Evolutionary conservation across 1,140 invertebrate genomes (phyloP).

Genomic region (Venturia canescens): DNA sequence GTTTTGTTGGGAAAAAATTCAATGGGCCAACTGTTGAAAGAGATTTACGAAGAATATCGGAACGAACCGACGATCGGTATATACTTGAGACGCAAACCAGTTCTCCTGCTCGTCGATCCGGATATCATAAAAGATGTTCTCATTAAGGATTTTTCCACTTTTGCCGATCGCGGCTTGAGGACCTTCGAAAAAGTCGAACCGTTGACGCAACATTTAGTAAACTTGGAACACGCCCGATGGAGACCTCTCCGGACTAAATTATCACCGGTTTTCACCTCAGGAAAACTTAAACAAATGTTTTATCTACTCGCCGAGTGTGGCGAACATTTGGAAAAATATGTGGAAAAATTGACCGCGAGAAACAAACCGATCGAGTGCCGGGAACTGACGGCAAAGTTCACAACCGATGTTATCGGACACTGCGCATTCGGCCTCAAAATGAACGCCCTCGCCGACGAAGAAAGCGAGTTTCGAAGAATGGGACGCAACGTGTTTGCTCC

Average conservation of each 20-base stretch:
- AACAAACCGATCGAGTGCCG: slow-evolving; percentile 75
- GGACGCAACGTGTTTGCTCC: slow-evolving; percentile 66
- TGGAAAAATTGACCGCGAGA: slow-evolving; percentile 64
- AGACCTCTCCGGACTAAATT: slow-evolving; percentile 52
- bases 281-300: slow-evolving; percentile 77
- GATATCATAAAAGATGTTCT: slow-evolving; percentile 74
- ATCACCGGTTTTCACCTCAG: slow-evolving; percentile 74
- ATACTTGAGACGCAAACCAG: slow-evolving; percentile 66
- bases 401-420: slow-evolving; percentile 78
- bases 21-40: slow-evolving; percentile 36
- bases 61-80: slow-evolving; percentile 72
- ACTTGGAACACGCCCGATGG: slow-evolving; percentile 55
- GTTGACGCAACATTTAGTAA: slow-evolving; percentile 66
- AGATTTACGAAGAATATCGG: slow-evolving; percentile 61
- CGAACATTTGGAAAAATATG: slow-evolving; percentile 71
- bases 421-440: slow-evolving; percentile 79
- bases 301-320: slow-evolving; percentile 68
- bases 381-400: slow-evolving; percentile 74
- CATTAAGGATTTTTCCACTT: slow-evolving; percentile 76
- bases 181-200: slow-evolving; percentile 67
- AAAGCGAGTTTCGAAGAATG: slow-evolving; percentile 74
- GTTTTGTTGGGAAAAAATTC: slow-evolving; percentile 50
- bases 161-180: slow-evolving; percentile 69
- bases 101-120: slow-evolving; percentile 71
- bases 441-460: slow-evolving; percentile 75